These are phyloP conservation scores for Antheraea yamamai DNA, from an alignment of 2,888 invertebrate genomes.

Conservation along the genomic window DNA sequence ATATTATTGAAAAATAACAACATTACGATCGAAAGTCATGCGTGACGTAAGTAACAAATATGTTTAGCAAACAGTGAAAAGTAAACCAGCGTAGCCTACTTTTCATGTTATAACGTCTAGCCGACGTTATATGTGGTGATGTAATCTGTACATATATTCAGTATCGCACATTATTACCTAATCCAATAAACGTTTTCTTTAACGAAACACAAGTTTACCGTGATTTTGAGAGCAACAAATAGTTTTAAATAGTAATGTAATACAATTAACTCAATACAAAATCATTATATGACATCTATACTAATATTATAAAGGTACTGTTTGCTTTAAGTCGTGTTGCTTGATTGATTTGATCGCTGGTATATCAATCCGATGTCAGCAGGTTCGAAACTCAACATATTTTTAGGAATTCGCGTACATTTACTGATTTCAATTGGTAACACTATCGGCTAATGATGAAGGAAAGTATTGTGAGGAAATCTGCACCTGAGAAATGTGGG, in stretches of 20 bases:
- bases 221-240: neutral
- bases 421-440: too few relatives aligned
- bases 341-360: too few relatives aligned
- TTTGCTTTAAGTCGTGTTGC: too few relatives aligned
- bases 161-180: slow-evolving; percentile 12
- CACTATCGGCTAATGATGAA: too few relatives aligned
- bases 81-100: slow-evolving; percentile 18
- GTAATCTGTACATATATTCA: slow-evolving; percentile 19
- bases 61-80: slow-evolving; percentile 22
- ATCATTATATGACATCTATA: neutral
- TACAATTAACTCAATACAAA: neutral
- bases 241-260: neutral
- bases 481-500: too few relatives aligned
- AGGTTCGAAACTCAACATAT: too few relatives aligned
- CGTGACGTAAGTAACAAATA: slow-evolving; percentile 22
- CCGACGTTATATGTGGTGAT: slow-evolving; percentile 15
- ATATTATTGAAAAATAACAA: slow-evolving; percentile 24
- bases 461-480: too few relatives aligned
- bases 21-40: slow-evolving; percentile 23
- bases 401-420: too few relatives aligned
- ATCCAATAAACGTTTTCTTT: slow-evolving; percentile 4
- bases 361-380: too few relatives aligned
- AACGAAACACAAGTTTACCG: neutral
- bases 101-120: slow-evolving; percentile 18
- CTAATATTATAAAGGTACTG: too few relatives aligned